Conservation (phyloP, 2,797 vertebrate genomes). For the Carduelis carduelis region DNA sequence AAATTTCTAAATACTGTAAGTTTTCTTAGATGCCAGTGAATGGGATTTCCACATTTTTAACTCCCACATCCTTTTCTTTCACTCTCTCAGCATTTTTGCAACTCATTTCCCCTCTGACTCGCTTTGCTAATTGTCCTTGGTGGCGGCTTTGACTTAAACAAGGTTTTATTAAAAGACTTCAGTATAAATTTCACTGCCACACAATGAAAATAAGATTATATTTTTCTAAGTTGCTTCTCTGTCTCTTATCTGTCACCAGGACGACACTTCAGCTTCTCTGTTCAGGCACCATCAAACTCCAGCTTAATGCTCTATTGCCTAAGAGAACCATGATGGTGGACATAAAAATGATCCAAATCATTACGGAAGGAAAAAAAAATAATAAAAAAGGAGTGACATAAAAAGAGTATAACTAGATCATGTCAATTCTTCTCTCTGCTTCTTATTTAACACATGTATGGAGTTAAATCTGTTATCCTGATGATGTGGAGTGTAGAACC, state of each 20-base stretch:
- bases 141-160: neutral
- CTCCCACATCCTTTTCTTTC: neutral
- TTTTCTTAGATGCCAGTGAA: neutral
- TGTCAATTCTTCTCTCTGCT: neutral
- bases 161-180: neutral
- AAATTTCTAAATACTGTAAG: neutral
- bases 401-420: neutral
- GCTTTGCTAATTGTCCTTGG: neutral
- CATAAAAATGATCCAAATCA: neutral
- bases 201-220: neutral
- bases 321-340: neutral
- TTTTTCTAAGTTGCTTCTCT: neutral
- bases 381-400: neutral
- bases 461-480: neutral
- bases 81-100: neutral
- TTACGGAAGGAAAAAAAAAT: neutral
- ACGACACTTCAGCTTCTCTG: neutral
- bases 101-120: neutral
- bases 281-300: neutral
- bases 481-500: neutral
- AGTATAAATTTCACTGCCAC: neutral
- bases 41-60: neutral
- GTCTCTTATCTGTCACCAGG: neutral
- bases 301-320: neutral
- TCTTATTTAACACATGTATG: neutral